phyloP scores from a whole-genome alignment of 1,140 invertebrate genomes.

The Drosophila guanche region DNA sequence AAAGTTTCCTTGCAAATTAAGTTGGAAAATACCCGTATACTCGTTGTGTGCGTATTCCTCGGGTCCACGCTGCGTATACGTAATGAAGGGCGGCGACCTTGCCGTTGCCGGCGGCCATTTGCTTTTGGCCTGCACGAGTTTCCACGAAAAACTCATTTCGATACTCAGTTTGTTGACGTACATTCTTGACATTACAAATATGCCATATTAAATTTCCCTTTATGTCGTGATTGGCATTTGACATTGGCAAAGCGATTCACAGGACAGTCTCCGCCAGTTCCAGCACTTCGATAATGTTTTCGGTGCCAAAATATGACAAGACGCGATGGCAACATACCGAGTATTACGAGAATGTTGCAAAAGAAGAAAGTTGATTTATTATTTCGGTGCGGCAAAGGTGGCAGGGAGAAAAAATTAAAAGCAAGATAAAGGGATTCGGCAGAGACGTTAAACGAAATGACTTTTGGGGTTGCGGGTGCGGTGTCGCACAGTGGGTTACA shows the following conservation, averaged over 20 bases:
- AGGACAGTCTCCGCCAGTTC: not conserved
- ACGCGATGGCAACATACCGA: too few relatives aligned
- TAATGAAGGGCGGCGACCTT: conserved; percentile 40
- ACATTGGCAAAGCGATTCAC: conserved; percentile 21
- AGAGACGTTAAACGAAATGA: conserved; percentile 71
- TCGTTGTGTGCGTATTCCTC: conserved; percentile 1
- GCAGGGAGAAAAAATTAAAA: conserved; percentile 71
- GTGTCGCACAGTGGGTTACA: conserved; percentile 34
- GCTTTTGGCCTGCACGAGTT: conserved; percentile 32
- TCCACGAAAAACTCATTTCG: conserved; percentile 35
- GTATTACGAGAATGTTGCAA: conserved; percentile 29
- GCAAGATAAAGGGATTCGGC: conserved; percentile 73
- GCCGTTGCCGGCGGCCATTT: conserved; percentile 22
- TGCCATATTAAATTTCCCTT: conserved; percentile 50
- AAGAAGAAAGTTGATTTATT: conserved; percentile 68
- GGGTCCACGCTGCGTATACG: conserved; percentile 49
- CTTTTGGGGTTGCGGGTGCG: conserved; percentile 46
- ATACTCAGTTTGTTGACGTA: conserved; percentile 46
- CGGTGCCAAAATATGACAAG: conserved; percentile 1
- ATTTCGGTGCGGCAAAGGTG: conserved; percentile 61
- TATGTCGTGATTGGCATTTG: conserved; percentile 52
- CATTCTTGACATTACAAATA: conserved; percentile 50
- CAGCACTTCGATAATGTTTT: conserved; percentile 2
- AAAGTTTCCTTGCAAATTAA: conserved; percentile 29
- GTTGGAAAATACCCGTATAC: conserved; percentile 21